phyloP scores from a whole-genome alignment of 2,113 vertebrate genomes.

The Acanthisitta chloris region DNA sequence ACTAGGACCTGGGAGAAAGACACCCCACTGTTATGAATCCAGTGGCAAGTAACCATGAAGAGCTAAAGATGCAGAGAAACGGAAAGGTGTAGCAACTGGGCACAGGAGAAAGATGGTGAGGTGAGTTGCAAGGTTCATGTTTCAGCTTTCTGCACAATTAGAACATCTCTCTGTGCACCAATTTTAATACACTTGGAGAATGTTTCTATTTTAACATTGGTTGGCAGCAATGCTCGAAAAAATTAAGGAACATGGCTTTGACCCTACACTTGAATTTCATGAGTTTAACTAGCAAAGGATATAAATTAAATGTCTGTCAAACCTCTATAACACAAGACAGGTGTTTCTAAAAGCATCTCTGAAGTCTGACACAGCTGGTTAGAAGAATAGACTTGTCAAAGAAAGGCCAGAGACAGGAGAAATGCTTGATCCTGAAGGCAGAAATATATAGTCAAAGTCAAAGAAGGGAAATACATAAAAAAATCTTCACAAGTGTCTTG shows the following conservation, averaged over 20 bases:
- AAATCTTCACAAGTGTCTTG: neutral
- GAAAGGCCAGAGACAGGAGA: neutral
- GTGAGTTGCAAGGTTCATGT: neutral
- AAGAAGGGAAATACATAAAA: neutral
- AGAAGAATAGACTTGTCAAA: neutral
- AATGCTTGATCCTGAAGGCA: neutral
- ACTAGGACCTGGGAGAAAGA: neutral
- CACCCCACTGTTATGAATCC: neutral
- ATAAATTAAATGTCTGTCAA: constrained; percentile 7
- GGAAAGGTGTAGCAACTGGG: neutral
- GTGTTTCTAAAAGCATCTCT: constrained; percentile 34
- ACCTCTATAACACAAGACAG: neutral
- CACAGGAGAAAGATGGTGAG: neutral
- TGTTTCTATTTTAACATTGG: neutral
- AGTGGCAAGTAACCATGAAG: neutral
- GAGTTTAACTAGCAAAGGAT: neutral
- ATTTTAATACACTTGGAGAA: neutral
- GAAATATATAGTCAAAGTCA: neutral
- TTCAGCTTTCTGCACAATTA: neutral
- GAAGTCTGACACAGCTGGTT: constrained; percentile 4
- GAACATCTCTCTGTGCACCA: neutral
- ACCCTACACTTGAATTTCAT: neutral
- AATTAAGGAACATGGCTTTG: neutral
- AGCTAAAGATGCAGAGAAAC: neutral
- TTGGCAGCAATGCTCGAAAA: neutral